A percentile compares a stretch with the other conserved stretches of the same genome.
Conservation (phyloP, 2,113 vertebrate species). For the Prionailurus viverrinus region DNA sequence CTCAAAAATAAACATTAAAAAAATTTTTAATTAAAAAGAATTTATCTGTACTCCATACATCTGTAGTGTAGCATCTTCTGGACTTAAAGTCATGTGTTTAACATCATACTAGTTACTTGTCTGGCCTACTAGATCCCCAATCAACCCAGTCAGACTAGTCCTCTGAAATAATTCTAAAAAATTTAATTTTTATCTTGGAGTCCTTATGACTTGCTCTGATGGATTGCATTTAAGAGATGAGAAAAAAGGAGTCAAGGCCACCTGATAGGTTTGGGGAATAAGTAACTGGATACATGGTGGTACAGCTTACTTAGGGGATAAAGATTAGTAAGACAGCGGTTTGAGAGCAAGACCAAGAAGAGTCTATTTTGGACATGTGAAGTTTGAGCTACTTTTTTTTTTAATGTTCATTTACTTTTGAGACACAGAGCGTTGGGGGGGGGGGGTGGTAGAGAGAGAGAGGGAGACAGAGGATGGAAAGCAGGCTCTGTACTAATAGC, state of each 20-base stretch:
- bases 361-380: slow-evolving; percentile 19
- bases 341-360: background rate
- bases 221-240: background rate
- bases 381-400: background rate
- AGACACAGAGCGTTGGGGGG: too few species aligned
- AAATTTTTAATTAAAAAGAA: too few species aligned
- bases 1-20: too few species aligned
- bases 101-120: background rate
- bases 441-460: too few species aligned
- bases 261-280: background rate
- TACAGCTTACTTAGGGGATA: background rate
- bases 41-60: background rate
- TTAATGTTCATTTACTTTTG: too few species aligned
- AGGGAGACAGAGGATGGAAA: too few species aligned
- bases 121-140: background rate
- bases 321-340: background rate
- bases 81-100: background rate
- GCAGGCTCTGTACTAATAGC: too few species aligned
- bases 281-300: background rate
- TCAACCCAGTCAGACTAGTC: background rate
- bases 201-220: background rate
- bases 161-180: slow-evolving; percentile 45
- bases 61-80: background rate
- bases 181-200: slow-evolving; percentile 40
- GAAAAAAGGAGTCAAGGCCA: background rate